A percentile compares a stretch with the other conserved stretches of the same genome.
Evolutionary conservation across 2,113 vertebrate species (phyloP).

Genomic region (Chaenocephalus aceratus): DNA sequence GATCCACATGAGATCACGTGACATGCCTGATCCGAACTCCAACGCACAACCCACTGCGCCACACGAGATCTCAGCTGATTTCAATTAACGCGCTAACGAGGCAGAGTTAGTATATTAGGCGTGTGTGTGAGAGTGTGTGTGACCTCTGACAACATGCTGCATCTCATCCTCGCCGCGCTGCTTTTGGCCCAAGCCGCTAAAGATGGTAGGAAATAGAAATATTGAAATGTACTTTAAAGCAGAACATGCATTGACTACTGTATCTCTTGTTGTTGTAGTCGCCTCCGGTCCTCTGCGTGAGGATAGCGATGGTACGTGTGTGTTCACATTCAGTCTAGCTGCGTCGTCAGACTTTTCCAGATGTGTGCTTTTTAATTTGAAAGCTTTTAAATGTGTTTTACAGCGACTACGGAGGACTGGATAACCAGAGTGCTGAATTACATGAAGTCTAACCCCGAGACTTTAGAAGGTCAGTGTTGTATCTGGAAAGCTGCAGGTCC

Average conservation of each 20-base stretch:
- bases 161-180: constrained; percentile 4
- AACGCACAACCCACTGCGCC: too few relatives aligned
- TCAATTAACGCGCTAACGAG: neutral
- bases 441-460: constrained; percentile 53
- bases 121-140: too few relatives aligned
- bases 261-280: constrained; percentile 28
- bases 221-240: neutral
- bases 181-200: neutral
- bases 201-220: constrained; percentile 29
- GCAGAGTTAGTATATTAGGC: neutral
- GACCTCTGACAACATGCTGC: constrained; percentile 16
- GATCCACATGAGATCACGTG: neutral
- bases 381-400: neutral
- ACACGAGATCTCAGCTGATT: constrained; percentile 45
- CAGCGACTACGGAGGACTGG: neutral
- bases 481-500: too few relatives aligned
- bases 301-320: neutral
- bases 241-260: neutral
- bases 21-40: too few relatives aligned
- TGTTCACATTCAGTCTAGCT: neutral
- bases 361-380: neutral
- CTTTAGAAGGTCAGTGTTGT: constrained; percentile 38
- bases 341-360: too few relatives aligned
- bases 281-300: neutral
- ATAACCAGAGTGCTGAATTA: neutral